A percentile compares a stretch with the other conserved stretches of the same genome.
Evolutionary conservation across 2,797 vertebrate genomes (phyloP).

Genomic region (Nothura maculosa): DNA sequence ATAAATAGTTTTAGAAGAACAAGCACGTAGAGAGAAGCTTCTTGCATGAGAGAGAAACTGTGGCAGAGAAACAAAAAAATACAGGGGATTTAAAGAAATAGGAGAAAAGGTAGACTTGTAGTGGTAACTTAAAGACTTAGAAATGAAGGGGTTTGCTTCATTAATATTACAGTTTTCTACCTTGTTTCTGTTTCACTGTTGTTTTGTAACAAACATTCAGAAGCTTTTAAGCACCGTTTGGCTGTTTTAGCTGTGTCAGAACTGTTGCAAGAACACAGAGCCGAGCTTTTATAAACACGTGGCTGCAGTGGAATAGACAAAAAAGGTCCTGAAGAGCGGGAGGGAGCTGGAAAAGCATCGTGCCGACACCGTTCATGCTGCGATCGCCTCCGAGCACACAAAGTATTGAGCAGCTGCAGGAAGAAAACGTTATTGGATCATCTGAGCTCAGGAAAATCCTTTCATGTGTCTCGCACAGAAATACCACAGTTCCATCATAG

Average conservation of each 20-base stretch:
- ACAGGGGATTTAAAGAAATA: slow-evolving; percentile 5
- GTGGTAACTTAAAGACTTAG: slow-evolving; percentile 52
- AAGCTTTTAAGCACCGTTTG: slow-evolving; percentile 20
- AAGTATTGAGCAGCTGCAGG: background rate
- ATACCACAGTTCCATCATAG: background rate
- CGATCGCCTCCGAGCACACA: background rate
- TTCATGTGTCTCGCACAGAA: background rate
- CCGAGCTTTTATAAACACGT: background rate
- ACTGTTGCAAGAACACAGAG: background rate
- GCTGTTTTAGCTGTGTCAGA: background rate
- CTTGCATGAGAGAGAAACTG: background rate
- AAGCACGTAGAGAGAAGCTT: background rate
- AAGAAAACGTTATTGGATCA: background rate
- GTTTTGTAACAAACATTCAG: slow-evolving; percentile 6
- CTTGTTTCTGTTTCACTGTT: slow-evolving; percentile 33
- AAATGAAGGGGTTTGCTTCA: background rate
- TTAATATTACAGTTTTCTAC: slow-evolving; percentile 22
- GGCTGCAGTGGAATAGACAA: background rate
- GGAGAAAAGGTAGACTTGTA: background rate
- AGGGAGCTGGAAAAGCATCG: background rate
- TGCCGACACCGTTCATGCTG: background rate
- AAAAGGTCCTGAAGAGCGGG: background rate
- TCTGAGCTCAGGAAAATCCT: background rate
- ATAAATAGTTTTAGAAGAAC: background rate
- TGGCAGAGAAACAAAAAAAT: slow-evolving; percentile 21